Evolutionary conservation across 2,888 invertebrate species (phyloP).

Genomic region (Eurytoma adleriae): DNA sequence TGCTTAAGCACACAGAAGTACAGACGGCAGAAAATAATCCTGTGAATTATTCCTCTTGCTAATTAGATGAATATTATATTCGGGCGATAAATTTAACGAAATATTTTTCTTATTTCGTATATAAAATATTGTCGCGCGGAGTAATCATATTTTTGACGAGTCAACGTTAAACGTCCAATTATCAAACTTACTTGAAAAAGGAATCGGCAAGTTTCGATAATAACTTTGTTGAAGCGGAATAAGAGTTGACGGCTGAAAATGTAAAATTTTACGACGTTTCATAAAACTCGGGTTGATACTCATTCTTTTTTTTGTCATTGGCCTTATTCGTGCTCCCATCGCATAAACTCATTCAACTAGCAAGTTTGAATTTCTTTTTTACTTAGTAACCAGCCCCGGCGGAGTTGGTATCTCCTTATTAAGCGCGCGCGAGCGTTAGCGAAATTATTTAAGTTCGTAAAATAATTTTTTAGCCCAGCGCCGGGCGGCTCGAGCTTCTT

Average conservation of each 20-base stretch:
- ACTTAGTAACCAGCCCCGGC: conserved; percentile 12
- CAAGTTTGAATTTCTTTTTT: conserved; percentile 28
- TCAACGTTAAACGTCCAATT: too few relatives aligned
- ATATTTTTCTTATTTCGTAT: too few relatives aligned
- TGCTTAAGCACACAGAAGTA: too few relatives aligned
- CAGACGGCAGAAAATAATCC: too few relatives aligned
- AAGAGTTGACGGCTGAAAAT: conserved; percentile 5
- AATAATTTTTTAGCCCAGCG: conserved; percentile 28
- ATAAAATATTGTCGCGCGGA: too few relatives aligned
- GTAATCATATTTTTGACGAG: too few relatives aligned
- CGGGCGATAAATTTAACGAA: too few relatives aligned
- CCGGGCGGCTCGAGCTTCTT: conserved; percentile 8
- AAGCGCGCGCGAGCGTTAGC: conserved; percentile 14
- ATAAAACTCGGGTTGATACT: conserved; percentile 10
- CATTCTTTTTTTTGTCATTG: background rate
- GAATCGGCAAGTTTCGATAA: background rate
- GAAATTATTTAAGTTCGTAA: conserved; percentile 43
- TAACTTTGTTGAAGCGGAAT: conserved; percentile 15
- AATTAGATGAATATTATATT: too few relatives aligned
- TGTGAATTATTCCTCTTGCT: too few relatives aligned
- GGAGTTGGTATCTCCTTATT: conserved; percentile 35
- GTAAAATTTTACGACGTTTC: conserved; percentile 35
- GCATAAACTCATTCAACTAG: conserved; percentile 43
- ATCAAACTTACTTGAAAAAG: too few relatives aligned
- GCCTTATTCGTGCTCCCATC: background rate